A percentile compares a stretch with the other conserved stretches of the same genome.
These are phyloP conservation scores for Anadara kagoshimensis DNA, from an alignment of 1,140 invertebrate species.

Conservation along the genomic window DNA sequence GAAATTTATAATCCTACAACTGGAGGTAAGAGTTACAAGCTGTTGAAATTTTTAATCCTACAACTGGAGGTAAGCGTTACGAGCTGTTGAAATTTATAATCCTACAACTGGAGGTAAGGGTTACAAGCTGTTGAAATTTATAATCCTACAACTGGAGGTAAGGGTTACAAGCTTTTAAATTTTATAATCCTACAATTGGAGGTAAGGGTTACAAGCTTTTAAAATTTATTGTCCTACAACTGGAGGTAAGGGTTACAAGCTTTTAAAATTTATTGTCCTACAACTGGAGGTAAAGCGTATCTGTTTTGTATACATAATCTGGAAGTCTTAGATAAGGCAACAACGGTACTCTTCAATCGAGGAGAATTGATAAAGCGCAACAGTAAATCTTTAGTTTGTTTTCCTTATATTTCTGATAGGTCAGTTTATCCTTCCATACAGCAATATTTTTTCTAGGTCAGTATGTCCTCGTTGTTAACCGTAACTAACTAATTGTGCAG, in stretches of 20 bases:
- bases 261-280: constrained; percentile 57
- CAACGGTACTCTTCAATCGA: background rate
- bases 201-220: too few relatives aligned
- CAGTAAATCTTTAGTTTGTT: background rate
- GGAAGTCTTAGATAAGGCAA: background rate
- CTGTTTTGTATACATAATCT: background rate
- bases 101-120: constrained; percentile 56
- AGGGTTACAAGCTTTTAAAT: constrained; percentile 50
- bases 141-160: too few relatives aligned
- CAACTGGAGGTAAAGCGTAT: constrained; percentile 51
- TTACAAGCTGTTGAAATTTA: too few relatives aligned
- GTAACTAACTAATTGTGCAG: too few relatives aligned
- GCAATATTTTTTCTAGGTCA: too few relatives aligned
- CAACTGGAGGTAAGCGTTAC: too few relatives aligned
- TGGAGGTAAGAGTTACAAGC: constrained; percentile 59
- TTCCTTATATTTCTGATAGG: too few relatives aligned
- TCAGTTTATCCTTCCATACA: too few relatives aligned
- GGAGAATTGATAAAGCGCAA: background rate
- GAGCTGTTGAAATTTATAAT: constrained; percentile 60
- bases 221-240: too few relatives aligned
- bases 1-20: constrained; percentile 59
- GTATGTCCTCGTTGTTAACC: too few relatives aligned
- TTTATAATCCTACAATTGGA: constrained; percentile 57
- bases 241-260: too few relatives aligned
- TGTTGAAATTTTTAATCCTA: too few relatives aligned